Evolutionary conservation across 1,140 invertebrate species (phyloP).

Genomic region (Drosophila sp.): DNA sequence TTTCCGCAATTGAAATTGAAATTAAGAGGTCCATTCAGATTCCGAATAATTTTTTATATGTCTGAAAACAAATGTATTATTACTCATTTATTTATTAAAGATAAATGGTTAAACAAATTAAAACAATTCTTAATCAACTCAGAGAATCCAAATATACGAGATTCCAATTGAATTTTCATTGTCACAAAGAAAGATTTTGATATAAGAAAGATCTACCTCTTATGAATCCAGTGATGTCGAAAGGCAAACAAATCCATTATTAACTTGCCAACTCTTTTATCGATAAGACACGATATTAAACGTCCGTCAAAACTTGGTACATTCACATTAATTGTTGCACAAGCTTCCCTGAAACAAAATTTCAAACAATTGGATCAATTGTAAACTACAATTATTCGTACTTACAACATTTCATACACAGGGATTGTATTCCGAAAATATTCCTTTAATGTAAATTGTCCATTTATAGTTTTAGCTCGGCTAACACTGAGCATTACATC

Average conservation of each 20-base stretch:
- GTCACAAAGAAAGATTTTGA: not conserved
- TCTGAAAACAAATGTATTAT: constrained; percentile 3
- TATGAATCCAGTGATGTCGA: constrained; percentile 69
- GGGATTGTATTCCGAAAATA: constrained; percentile 68
- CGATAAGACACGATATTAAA: constrained; percentile 50
- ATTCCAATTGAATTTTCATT: not conserved
- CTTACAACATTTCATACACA: constrained; percentile 66
- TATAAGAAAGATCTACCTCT: not conserved
- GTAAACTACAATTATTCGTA: not conserved
- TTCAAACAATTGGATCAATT: constrained; percentile 18
- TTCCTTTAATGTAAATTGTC: constrained; percentile 54
- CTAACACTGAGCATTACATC: constrained; percentile 55
- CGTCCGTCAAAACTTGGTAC: constrained; percentile 51
- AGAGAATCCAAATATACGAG: not conserved
- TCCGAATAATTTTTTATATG: not conserved
- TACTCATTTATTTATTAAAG: not conserved
- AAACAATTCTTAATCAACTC: not conserved
- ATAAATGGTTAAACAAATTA: not conserved
- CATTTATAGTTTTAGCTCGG: constrained; percentile 40
- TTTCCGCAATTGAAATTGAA: not conserved
- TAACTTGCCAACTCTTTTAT: constrained; percentile 64
- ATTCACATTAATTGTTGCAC: constrained; percentile 40
- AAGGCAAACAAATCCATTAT: constrained; percentile 75
- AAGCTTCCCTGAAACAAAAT: constrained; percentile 48
- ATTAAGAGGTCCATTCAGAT: not conserved